Base-by-base conservation (phyloP, 2,113 vertebrate species). In the Mobula birostris region DNA sequence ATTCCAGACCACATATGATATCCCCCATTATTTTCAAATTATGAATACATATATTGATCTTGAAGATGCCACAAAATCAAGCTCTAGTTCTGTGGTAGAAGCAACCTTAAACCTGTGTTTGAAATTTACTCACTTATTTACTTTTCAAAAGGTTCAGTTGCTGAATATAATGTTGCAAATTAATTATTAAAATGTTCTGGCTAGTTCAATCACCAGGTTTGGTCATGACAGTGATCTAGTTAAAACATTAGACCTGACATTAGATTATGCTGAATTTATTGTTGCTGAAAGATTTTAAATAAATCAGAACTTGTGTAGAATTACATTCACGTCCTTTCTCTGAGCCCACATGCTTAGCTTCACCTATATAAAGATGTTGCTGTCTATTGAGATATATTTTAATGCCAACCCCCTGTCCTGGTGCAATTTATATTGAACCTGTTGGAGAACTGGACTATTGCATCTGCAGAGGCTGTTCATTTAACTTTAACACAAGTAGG, bases 241-340 rank as follows among this genome's bases (percentile, higher is more conserved):
- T 90, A 19, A 61, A 15, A 48, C 80, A 87, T 61, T 87, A 87
- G 58, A 61, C 61, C 61, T 87, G 83, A 90, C 58, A 90, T 90
- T 29, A 90, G 61, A 66, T 17, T 29, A 32, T 66, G 14, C 66
- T 90, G 61, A 66, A 66, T 66, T 90, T 66, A 66, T 63, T 66
- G 85, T 68, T 66, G 61, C 29, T 32, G 29, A 66, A 66, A 32
- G 61, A 66, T 90, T 90, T 90, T 66, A 85, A 27, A 29, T 58
- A 61, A 29, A 24, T 12, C 11, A 85, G 82, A 58, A 61, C 82
- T 48, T 9, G 24, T 85, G 24, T 12, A 61, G 56, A 14, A 61
- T 29, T 24, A 56, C 79, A 48, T 48, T 61, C 1, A 29, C 24
- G 3, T n/a, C 77, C 77, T 79, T 79, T 36, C 11, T 63, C 12